Conservation (phyloP, 2,888 invertebrate genomes). For the Meiosimyza platycephala region DNA sequence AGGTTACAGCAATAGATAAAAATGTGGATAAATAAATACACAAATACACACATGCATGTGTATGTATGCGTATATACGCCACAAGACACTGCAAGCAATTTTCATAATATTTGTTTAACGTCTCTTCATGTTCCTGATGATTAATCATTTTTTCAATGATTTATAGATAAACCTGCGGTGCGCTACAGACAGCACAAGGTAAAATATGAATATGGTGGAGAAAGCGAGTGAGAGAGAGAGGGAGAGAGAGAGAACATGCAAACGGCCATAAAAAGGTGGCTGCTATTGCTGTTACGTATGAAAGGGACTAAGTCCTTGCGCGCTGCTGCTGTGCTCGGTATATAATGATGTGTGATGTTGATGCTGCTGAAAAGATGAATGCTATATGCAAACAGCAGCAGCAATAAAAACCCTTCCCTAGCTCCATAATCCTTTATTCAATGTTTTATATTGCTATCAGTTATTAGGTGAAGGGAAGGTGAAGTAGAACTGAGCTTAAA, state of each 20-base stretch:
- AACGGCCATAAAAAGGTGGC: not conserved
- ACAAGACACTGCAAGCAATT: not conserved
- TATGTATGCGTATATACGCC: no score
- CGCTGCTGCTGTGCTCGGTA: not conserved
- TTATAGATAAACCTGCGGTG: constrained; percentile 20
- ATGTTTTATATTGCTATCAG: no score
- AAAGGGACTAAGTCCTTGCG: no score
- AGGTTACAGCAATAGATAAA: no score
- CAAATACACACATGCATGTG: no score
- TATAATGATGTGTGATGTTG: not conserved
- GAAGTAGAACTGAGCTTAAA: no score
- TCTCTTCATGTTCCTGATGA: constrained; percentile 16
- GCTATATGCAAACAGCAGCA: no score
- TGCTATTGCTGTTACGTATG: not conserved
- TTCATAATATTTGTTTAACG: constrained; percentile 25
- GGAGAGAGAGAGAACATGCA: not conserved
- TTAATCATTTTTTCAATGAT: constrained; percentile 23
- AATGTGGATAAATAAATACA: no score
- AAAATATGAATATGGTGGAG: not conserved
- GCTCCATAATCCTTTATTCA: no score
- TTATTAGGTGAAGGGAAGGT: no score
- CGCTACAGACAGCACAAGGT: no score
- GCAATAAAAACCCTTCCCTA: no score
- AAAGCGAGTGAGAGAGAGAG: not conserved
- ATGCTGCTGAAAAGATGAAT: not conserved